A percentile compares a stretch with the other conserved stretches of the same genome.
Evolutionary conservation across 2,888 invertebrate genomes (phyloP).

Genomic region (Pheosia gnoma): DNA sequence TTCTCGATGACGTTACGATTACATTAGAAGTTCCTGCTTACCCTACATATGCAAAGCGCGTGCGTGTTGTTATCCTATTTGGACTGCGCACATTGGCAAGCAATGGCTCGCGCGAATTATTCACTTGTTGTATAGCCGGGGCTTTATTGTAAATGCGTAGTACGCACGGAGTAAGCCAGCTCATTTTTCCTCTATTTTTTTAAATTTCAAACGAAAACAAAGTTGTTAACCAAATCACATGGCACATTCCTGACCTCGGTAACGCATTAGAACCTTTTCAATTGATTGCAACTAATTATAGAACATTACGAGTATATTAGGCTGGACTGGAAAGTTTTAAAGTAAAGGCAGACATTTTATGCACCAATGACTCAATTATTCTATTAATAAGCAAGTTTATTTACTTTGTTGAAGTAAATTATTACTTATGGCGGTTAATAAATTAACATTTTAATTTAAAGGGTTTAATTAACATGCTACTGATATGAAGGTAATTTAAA

Average conservation of each 20-base stretch:
- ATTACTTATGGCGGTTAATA: neutral
- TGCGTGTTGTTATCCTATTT: no score
- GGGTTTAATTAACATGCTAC: neutral
- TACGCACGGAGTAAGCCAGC: no score
- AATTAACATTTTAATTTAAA: neutral
- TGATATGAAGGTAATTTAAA: neutral
- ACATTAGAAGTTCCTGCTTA: no score
- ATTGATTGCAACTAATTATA: neutral
- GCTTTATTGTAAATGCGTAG: no score
- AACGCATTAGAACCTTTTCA: neutral
- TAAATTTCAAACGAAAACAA: neutral
- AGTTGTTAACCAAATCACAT: no score
- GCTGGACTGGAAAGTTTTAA: neutral
- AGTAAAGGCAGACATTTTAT: neutral
- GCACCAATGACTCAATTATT: slow-evolving; percentile 1
- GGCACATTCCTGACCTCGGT: neutral
- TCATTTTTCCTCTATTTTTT: no score
- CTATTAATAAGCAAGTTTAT: neutral
- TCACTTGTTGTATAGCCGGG: no score
- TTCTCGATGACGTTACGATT: no score
- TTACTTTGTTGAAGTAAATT: neutral
- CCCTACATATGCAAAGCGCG: no score
- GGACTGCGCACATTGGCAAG: no score
- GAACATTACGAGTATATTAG: neutral
- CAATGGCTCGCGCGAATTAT: no score